These are phyloP conservation scores for Sebastes wilsoni DNA, from an alignment of 2,797 vertebrate species.

Conservation along the genomic window DNA sequence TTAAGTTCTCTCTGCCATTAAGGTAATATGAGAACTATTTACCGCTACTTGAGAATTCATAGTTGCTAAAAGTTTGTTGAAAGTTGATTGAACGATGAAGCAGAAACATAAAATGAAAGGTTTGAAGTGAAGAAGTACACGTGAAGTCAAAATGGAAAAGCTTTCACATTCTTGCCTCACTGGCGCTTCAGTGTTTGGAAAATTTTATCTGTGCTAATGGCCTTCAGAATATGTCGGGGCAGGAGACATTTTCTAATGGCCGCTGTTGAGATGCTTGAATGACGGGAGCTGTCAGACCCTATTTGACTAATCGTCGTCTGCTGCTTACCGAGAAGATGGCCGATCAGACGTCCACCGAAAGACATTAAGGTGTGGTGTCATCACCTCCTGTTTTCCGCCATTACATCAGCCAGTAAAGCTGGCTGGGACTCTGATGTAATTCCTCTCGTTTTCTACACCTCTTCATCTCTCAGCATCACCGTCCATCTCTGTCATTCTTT, in stretches of 20 bases:
- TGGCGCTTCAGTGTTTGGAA: slow-evolving; percentile 3
- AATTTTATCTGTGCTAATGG: neutral
- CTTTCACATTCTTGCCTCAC: slow-evolving; percentile 1
- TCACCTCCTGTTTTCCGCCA: slow-evolving; percentile 32
- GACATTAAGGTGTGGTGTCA: slow-evolving; percentile 27
- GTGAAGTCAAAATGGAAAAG: neutral
- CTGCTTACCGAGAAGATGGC: slow-evolving; percentile 12
- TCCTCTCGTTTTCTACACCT: slow-evolving; percentile 8
- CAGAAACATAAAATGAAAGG: neutral
- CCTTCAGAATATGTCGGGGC: neutral
- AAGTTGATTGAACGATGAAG: neutral
- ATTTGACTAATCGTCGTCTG: slow-evolving; percentile 35
- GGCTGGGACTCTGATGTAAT: slow-evolving; percentile 32
- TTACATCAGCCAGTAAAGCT: slow-evolving; percentile 49
- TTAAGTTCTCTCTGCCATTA: neutral
- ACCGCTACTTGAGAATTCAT: neutral
- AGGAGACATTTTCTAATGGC: slow-evolving; percentile 2
- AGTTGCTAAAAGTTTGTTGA: neutral
- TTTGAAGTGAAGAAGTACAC: neutral
- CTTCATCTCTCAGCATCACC: slow-evolving; percentile 13
- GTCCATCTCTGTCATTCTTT: neutral
- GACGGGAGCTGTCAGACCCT: slow-evolving; percentile 32
- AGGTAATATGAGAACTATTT: neutral
- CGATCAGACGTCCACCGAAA: slow-evolving; percentile 18
- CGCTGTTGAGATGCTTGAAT: neutral